Evolutionary conservation across 1,140 invertebrate species (phyloP), one percentile per base, ranked within the genome.

Genomic region (Halyomorpha halys): DNA sequence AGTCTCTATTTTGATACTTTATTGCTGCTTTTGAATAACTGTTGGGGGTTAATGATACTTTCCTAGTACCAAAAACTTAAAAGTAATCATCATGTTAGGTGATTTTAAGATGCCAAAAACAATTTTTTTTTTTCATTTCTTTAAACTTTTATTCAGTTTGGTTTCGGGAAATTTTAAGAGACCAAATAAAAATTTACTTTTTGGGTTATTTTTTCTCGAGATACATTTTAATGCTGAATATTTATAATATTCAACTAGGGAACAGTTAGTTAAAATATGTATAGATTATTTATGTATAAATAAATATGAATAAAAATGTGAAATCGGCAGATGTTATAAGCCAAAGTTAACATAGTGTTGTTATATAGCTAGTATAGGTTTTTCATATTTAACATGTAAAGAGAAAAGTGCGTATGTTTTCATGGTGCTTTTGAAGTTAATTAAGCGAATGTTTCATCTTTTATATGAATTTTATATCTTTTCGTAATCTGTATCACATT

Each of bases 381-480:
- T 56, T 23, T 56, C 19, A 23, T 25, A 23, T 56, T 16, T 56
- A 13, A 39, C 34, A 14, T 56, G 23, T 56, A 56, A 56, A 56
- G 53, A 56, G 23, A 23, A 56, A 56, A 23, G 53, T 49, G 47
- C n/a, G 16, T 56, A 56, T 25, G 53, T 56, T 19, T 21, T 25
- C 15, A 56, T 56, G 53, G 53, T 56, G 53, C 53, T 56, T 56
- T 56, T 56, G 53, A 11, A 56, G 23, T 23, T 23, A 23, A 23
- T 19, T 23, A 16, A 23, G 19, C 6, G 14, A 23, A 56, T 56
- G 53, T 56, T 56, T 56, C 53, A 56, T 56, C n/a, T 56, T 56
- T 56, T 56, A 23, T 56, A 56, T 56, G 53, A 25, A 56, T 56
- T 56, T 56, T 56, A 25, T 56, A 56, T 56, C 23, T 56, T 56